Percentiles rank a stretch among this genome's conserved stretches.
Conservation (phyloP, 2,113 vertebrate genomes). For the Bambusicola thoracicus region DNA sequence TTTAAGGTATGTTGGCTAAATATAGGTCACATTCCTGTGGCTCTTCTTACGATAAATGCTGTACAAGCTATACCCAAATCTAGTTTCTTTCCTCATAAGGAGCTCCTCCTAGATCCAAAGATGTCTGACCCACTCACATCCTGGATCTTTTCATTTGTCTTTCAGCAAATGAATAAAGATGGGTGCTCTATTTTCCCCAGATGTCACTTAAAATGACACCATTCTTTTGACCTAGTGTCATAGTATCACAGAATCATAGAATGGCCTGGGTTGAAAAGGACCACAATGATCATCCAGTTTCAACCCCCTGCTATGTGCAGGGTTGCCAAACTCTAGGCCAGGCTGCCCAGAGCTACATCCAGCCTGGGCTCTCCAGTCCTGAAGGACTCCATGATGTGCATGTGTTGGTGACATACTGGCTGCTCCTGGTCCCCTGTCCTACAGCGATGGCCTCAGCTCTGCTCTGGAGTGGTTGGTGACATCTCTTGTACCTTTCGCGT, state of each 20-base stretch:
- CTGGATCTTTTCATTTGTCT: background rate
- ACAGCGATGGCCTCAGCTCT: background rate
- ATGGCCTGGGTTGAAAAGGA: too few relatives aligned
- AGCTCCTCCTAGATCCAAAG: background rate
- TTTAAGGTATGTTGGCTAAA: conserved; percentile 3
- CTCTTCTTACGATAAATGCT: background rate
- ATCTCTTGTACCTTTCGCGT: background rate
- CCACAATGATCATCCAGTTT: too few relatives aligned
- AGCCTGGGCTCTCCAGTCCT: background rate
- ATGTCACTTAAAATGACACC: background rate
- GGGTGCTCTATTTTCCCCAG: background rate
- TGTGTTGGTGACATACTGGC: rapidly evolving
- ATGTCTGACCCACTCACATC: background rate
- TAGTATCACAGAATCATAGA: too few relatives aligned
- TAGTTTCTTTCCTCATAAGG: background rate
- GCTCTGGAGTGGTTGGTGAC: background rate
- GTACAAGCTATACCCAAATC: background rate
- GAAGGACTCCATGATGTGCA: background rate
- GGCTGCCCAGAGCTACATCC: too few relatives aligned
- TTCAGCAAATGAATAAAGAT: background rate
- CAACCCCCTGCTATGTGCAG: too few relatives aligned
- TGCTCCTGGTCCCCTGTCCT: background rate
- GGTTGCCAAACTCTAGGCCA: too few relatives aligned
- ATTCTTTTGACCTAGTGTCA: background rate
- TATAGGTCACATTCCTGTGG: background rate